Conservation (phyloP, 2,113 vertebrate genomes). For the Anhinga anhinga region DNA sequence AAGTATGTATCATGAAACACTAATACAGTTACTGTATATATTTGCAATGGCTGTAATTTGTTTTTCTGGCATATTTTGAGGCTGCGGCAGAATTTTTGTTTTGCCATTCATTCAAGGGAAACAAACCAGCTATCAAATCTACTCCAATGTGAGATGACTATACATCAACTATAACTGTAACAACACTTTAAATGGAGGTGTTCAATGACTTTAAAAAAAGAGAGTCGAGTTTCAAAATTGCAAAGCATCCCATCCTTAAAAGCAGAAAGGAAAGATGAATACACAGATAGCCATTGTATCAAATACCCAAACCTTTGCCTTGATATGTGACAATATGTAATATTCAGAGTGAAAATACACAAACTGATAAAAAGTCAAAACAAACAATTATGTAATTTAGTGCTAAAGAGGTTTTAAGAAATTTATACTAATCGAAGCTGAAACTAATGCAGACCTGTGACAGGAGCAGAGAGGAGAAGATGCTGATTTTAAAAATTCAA, state of each 20-base stretch:
- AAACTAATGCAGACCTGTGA: not conserved
- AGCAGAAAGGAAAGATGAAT: not conserved
- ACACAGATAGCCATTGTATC: not conserved
- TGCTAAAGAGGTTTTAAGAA: not conserved
- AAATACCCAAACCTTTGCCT: not conserved
- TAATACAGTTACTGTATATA: not conserved
- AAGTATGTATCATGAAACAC: not conserved
- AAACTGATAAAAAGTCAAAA: not conserved
- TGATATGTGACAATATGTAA: not conserved
- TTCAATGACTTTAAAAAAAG: not conserved
- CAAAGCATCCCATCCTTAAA: not conserved
- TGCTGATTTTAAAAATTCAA: not conserved
- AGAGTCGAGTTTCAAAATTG: not conserved
- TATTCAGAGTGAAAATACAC: not conserved
- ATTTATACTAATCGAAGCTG: not conserved
- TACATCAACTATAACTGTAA: not conserved
- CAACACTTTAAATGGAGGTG: not conserved
- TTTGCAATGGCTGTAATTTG: not conserved
- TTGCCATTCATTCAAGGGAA: not conserved
- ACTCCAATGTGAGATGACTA: not conserved
- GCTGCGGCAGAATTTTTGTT: not conserved
- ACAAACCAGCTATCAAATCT: not conserved
- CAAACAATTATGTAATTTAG: not conserved
- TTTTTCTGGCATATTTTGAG: not conserved
- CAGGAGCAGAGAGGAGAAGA: not conserved